Base-by-base conservation (phyloP, 1,140 invertebrate species). In the Gryllus bimaculatus region DNA sequence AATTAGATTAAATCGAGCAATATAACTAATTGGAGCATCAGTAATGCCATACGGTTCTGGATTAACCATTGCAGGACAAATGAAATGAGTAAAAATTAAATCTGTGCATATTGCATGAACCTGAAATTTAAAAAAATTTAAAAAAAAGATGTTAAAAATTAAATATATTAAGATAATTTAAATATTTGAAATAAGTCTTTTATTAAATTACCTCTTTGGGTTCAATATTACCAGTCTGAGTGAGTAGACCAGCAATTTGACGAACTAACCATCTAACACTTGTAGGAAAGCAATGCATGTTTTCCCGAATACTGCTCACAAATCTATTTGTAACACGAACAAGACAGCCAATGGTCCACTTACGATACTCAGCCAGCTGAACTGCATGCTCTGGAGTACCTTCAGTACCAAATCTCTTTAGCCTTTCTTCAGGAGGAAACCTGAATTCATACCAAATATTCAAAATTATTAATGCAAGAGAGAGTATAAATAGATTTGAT, bases 41-140 rank as follows among this genome's bases (percentile, higher is more conserved):
- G 94, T 95, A 75, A 99, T 95, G n/a, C 96, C 97, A 85, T 96
- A 93, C 0, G 95, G 93, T 86, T 99, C 97, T 0, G 98, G 97
- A 87, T 98, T 96, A 47, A 97, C 94, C 75, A 99, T 96, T 0
- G 96, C 97, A 10, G 96, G 96, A 84, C 97, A 99, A 80, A 99
- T 95, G 82, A 98, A 98, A 82, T 95, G 91, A 5, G 94, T 95
- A 84, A 99, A 96, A 13, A 99, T 92, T 21, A 99, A 87, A 85
- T 99, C 97, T 0, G 95, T 95, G 84, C 95, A 96, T 82, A 99
- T 92, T 10, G 92, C 90, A 82, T 93, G 87, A 81, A 91, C 88
- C 87, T 92, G 87, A 85, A 81, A 93, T 83, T 82, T 86, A 88
- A 81, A 54, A 49, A 80, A 77, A 80, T 73, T 79, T n/a, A n/a